phyloP scores from a whole-genome alignment of 2,888 invertebrate genomes.

The Gibbula magus region DNA sequence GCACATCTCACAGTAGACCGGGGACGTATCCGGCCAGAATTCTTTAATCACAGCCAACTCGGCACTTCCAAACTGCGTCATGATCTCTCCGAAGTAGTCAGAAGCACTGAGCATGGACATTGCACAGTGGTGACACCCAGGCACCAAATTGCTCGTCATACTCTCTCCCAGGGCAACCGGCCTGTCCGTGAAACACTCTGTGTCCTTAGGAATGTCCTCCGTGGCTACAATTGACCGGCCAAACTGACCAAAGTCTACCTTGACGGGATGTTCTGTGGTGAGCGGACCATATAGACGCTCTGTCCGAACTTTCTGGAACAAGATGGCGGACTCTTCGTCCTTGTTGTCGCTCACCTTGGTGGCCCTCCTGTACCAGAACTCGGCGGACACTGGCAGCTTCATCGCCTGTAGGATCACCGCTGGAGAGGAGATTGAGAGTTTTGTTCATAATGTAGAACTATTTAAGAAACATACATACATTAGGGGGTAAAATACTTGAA shows the following conservation, averaged over 20 bases:
- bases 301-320: conserved; percentile 67
- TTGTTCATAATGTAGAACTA: no score
- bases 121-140: conserved; percentile 92
- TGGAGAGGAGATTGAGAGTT: conserved; percentile 30
- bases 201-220: conserved; percentile 80
- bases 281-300: conserved; percentile 63
- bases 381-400: conserved; percentile 62
- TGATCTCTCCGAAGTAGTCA: conserved; percentile 76
- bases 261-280: conserved; percentile 55
- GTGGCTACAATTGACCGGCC: conserved; percentile 89
- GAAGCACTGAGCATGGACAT: conserved; percentile 90
- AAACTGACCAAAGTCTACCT: conserved; percentile 74
- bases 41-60: conserved; percentile 49
- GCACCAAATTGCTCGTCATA: conserved; percentile 83
- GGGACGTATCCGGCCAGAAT: conserved; percentile 59
- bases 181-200: conserved; percentile 89
- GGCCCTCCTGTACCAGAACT: conserved; percentile 67
- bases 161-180: conserved; percentile 93
- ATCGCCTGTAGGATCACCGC: conserved; percentile 57
- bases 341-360: conserved; percentile 51
- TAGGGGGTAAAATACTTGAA: no score
- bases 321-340: conserved; percentile 56
- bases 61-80: conserved; percentile 38
- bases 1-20: conserved; percentile 55
- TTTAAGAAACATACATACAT: no score